These are phyloP conservation scores for Antidorcas marsupialis DNA, from an alignment of 2,113 vertebrate species.

Conservation along the genomic window DNA sequence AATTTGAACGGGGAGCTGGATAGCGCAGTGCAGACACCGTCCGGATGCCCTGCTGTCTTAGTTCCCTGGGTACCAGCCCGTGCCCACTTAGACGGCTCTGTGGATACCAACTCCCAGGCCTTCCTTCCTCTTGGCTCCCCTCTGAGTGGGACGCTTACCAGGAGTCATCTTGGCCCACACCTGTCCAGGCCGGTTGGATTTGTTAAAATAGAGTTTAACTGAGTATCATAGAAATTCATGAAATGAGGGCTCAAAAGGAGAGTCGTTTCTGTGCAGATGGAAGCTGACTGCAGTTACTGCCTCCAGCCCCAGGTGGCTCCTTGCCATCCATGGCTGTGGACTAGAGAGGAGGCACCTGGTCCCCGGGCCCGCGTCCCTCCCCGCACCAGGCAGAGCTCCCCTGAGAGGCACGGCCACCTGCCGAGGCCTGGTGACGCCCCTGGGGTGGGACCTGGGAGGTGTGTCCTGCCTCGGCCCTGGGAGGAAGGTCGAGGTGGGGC, in stretches of 20 bases:
- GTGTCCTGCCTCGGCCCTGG: background rate
- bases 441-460: background rate
- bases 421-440: accelerated
- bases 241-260: background rate
- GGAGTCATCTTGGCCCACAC: background rate
- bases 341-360: background rate
- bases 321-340: background rate
- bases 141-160: accelerated
- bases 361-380: no score
- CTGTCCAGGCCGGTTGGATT: accelerated
- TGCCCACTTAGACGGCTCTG: accelerated
- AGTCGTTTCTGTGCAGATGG: background rate
- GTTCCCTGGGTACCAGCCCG: background rate
- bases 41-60: accelerated
- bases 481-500: background rate
- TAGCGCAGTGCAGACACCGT: accelerated
- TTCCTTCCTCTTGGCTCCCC: accelerated
- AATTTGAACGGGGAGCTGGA: background rate
- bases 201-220: accelerated
- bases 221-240: background rate
- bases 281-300: no score
- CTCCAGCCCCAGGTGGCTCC: background rate
- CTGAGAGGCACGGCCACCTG: accelerated
- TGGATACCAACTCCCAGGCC: accelerated
- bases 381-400: background rate